These are phyloP conservation scores for Plagodis pulveraria DNA, from an alignment of 2,888 invertebrate genomes.

Conservation along the genomic window DNA sequence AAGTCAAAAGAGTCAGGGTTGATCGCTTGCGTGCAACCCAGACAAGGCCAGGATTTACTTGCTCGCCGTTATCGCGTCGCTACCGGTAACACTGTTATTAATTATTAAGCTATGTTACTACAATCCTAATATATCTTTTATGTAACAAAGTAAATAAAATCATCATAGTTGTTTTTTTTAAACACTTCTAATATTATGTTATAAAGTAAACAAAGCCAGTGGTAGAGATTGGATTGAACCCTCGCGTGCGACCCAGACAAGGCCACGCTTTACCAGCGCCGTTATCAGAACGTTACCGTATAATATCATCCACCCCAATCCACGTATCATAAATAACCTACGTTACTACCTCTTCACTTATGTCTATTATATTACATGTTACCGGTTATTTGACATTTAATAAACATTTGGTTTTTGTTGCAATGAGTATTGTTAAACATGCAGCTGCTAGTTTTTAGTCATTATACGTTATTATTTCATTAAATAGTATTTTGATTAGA, in stretches of 20 bases:
- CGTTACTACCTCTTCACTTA: constrained; percentile 5
- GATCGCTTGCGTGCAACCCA: too few species aligned
- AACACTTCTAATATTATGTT: not conserved
- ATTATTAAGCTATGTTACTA: too few species aligned
- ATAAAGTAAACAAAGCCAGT: constrained; percentile 2
- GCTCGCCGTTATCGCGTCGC: too few species aligned
- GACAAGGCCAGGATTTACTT: too few species aligned
- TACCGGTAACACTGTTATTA: too few species aligned
- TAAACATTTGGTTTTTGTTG: too few species aligned
- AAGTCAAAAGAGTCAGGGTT: too few species aligned
- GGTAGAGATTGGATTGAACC: constrained; percentile 6
- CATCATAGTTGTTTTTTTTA: not conserved
- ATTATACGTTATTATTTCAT: too few species aligned
- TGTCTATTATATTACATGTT: not conserved
- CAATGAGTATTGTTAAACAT: too few species aligned
- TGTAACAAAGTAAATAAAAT: not conserved
- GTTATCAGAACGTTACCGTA: constrained; percentile 23
- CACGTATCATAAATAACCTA: constrained; percentile 14
- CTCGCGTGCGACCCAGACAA: constrained; percentile 28
- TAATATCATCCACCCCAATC: constrained; percentile 26
- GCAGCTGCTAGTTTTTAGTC: too few species aligned
- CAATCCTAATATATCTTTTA: not conserved
- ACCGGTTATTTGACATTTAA: too few species aligned
- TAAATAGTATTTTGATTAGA: too few species aligned
- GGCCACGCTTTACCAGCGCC: constrained; percentile 23